phyloP scores from a whole-genome alignment of 2,113 vertebrate species.

The Gasterosteus nipponicus region DNA sequence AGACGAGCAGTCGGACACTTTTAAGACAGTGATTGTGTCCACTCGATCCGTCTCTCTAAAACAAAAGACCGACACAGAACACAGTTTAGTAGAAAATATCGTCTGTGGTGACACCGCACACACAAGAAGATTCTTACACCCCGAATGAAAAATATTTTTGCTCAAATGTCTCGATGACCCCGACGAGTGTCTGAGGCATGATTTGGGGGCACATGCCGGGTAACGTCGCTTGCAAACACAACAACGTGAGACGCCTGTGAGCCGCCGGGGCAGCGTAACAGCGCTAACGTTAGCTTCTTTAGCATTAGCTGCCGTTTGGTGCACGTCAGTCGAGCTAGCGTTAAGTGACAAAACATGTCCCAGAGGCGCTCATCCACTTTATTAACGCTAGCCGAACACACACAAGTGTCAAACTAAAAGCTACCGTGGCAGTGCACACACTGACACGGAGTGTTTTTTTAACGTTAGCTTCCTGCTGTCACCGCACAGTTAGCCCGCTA shows the following conservation, averaged over 20 bases:
- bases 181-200: background rate
- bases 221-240: background rate
- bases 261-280: too few species aligned
- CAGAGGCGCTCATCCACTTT: background rate
- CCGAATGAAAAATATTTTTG: too few species aligned
- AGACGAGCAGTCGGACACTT: constrained; percentile 23
- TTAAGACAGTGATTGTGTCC: too few species aligned
- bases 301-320: background rate
- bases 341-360: background rate
- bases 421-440: background rate
- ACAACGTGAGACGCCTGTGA: too few species aligned
- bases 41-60: too few species aligned
- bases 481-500: background rate
- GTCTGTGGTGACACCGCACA: too few species aligned
- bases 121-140: too few species aligned
- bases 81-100: too few species aligned
- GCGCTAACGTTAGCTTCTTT: too few species aligned
- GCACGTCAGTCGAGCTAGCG: background rate
- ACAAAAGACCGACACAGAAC: too few species aligned
- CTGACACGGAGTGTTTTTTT: background rate
- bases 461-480: background rate
- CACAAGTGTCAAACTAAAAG: background rate
- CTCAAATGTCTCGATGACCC: too few species aligned
- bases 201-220: background rate
- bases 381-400: background rate